Conservation (phyloP, 1,140 invertebrate genomes). For the Drosophila bipectinata region DNA sequence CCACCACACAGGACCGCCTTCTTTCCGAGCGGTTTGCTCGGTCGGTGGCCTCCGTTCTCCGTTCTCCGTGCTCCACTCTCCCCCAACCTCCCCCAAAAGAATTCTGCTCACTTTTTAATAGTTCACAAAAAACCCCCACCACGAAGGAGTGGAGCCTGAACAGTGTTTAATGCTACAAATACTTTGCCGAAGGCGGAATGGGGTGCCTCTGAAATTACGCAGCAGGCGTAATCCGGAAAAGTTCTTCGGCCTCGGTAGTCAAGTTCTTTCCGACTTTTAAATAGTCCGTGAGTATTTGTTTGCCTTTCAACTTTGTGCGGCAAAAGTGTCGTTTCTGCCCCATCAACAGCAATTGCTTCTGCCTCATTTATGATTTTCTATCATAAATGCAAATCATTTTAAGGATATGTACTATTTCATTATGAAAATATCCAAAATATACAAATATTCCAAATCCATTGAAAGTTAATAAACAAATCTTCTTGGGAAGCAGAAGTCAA, state of each 20-base stretch:
- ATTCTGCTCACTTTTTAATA: slow-evolving; percentile 47
- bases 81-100: background rate
- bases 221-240: slow-evolving; percentile 35
- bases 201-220: slow-evolving; percentile 27
- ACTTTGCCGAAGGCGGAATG: slow-evolving; percentile 34
- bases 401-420: background rate
- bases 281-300: slow-evolving; percentile 43
- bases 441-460: slow-evolving; percentile 32
- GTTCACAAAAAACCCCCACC: slow-evolving; percentile 27
- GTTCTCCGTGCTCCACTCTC: background rate
- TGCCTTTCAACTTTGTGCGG: slow-evolving; percentile 35
- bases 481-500: slow-evolving; percentile 26
- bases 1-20: background rate
- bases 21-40: slow-evolving; percentile 19
- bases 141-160: slow-evolving; percentile 13
- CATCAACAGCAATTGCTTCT: slow-evolving; percentile 17
- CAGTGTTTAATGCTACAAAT: slow-evolving; percentile 45
- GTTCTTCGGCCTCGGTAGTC: slow-evolving; percentile 10
- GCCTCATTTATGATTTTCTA: slow-evolving; percentile 30
- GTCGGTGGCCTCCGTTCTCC: background rate
- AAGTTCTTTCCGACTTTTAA: slow-evolving; percentile 21
- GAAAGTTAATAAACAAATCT: slow-evolving; percentile 37
- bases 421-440: background rate
- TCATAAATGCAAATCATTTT: background rate
- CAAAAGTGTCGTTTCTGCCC: slow-evolving; percentile 3